A percentile compares a stretch with the other conserved stretches of the same genome.
Evolutionary conservation across 2,888 invertebrate genomes (phyloP).

Genomic region (Ophioninae sp.): DNA sequence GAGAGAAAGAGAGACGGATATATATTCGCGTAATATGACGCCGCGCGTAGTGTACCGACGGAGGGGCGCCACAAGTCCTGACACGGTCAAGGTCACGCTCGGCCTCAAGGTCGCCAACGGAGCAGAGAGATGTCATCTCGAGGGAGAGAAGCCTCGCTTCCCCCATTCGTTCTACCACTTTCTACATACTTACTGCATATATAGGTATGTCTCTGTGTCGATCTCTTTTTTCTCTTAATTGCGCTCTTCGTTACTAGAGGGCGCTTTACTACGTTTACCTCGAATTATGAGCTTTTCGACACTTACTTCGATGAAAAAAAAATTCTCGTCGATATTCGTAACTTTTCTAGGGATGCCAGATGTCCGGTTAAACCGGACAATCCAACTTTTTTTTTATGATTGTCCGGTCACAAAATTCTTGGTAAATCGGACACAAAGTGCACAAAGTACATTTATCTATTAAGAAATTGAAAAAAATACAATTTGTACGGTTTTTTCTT

Average conservation of each 20-base stretch:
- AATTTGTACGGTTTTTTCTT: no score
- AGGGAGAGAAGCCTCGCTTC: slow-evolving; percentile 65
- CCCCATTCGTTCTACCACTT: slow-evolving; percentile 38
- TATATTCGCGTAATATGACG: slow-evolving; percentile 71
- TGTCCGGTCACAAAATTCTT: no score
- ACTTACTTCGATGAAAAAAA: background rate
- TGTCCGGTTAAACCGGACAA: no score
- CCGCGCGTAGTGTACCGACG: slow-evolving; percentile 51
- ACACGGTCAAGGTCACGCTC: slow-evolving; percentile 79
- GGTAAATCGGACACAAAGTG: no score
- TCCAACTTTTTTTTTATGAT: no score
- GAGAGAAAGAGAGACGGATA: slow-evolving; percentile 54
- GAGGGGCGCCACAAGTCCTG: slow-evolving; percentile 68
- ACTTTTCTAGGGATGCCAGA: no score
- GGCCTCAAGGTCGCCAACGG: slow-evolving; percentile 75
- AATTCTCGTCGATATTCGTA: no score
- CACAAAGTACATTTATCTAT: no score
- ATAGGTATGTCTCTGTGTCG: slow-evolving; percentile 55
- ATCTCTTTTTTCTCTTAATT: slow-evolving; percentile 23
- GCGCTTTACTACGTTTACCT: background rate
- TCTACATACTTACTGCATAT: slow-evolving; percentile 50
- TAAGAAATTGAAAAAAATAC: no score
- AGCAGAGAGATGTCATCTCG: slow-evolving; percentile 76
- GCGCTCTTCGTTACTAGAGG: background rate
- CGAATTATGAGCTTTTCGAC: background rate